Conservation (phyloP, 2,113 vertebrate species). For the Sceloporus undulatus region DNA sequence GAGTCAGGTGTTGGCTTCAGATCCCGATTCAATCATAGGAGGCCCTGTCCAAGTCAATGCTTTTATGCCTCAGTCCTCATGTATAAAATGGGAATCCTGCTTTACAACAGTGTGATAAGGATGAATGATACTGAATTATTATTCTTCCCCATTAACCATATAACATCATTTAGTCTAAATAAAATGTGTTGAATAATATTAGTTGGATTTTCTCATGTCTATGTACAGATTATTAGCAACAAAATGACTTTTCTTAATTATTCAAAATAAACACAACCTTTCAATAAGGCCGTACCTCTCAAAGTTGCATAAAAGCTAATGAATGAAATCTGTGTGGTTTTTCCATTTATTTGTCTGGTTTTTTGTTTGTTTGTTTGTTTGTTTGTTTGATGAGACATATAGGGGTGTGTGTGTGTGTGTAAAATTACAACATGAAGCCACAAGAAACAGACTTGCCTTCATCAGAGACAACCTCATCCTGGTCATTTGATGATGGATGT, state of each 20-base stretch:
- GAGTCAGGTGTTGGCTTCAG: background rate
- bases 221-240: background rate
- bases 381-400: background rate
- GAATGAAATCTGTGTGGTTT: background rate
- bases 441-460: constrained; percentile 79
- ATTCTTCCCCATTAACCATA: background rate
- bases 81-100: background rate
- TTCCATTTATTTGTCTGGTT: background rate
- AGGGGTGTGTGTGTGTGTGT: too few relatives aligned
- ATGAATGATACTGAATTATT: background rate
- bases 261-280: background rate
- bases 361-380: background rate
- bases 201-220: background rate
- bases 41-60: background rate
- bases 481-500: constrained; percentile 87
- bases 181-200: background rate
- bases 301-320: too few relatives aligned
- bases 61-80: background rate
- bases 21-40: background rate
- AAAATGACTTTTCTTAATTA: background rate
- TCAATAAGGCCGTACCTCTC: background rate
- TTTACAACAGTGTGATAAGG: background rate
- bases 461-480: constrained; percentile 82
- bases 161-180: background rate
- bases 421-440: background rate